Percentiles rank a stretch among this genome's conserved stretches.
phyloP scores from a whole-genome alignment of 2,888 invertebrate species.

The Megaustenia siamemsis region DNA sequence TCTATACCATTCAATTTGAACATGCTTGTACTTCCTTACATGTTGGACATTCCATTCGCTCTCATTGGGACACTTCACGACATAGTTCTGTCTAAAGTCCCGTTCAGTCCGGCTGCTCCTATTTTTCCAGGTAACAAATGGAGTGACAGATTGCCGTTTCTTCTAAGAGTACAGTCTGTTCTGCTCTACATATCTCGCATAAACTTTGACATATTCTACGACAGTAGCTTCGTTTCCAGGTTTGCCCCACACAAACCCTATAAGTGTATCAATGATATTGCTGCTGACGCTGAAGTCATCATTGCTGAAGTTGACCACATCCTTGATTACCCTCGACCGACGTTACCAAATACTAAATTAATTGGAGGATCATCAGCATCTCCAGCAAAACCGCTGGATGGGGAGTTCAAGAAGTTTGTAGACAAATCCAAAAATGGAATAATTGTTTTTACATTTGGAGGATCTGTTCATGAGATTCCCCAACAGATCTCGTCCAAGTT shows the following conservation, averaged over 20 bases:
- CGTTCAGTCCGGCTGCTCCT: conserved; percentile 51
- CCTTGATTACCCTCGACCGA: conserved; percentile 61
- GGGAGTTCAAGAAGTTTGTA: conserved; percentile 57
- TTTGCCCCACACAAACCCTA: conserved; percentile 59
- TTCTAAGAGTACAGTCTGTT: conserved; percentile 44
- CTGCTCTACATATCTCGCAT: conserved; percentile 16
- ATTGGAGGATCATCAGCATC: conserved; percentile 61
- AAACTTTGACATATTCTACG: conserved; percentile 48
- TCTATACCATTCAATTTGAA: conserved; percentile 45
- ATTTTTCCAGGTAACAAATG: conserved; percentile 24
- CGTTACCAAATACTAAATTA: conserved; percentile 60
- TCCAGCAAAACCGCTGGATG: conserved; percentile 57
- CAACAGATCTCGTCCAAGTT: conserved; percentile 45
- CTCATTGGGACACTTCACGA: conserved; percentile 52
- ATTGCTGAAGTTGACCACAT: conserved; percentile 61
- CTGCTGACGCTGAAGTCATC: conserved; percentile 46
- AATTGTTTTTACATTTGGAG: conserved; percentile 63
- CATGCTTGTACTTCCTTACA: conserved; percentile 54
- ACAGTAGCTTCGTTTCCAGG: conserved; percentile 51
- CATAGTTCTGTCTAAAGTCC: conserved; percentile 42
- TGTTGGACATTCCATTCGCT: conserved; percentile 53
- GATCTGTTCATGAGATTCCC: conserved; percentile 52
- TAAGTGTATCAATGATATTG: conserved; percentile 49
- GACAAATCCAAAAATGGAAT: conserved; percentile 54
- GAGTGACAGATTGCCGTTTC: conserved; percentile 50